Evolutionary conservation across 2,888 invertebrate species (phyloP), one percentile per base, ranked within the genome.

Genomic region (Pterostichus madidus): DNA sequence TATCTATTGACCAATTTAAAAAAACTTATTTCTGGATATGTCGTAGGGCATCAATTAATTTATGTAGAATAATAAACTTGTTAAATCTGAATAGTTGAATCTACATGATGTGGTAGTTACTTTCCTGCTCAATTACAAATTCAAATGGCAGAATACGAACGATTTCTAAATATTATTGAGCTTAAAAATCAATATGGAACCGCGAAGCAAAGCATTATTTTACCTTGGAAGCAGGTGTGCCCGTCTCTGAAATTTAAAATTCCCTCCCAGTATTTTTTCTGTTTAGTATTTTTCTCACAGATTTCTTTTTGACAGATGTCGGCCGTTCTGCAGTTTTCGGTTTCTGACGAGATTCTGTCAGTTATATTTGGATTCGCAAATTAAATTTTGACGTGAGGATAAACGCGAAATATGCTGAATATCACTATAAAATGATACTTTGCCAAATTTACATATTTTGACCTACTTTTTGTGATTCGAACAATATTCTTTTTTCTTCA

Each of bases 321-420:
- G 15, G 53, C 53, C 6, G 15, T 6, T 31, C n/a, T 59, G 59
- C 8, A 61, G n/a, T 32, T 44, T 68, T 13, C 39, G 53, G 53
- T 53, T 39, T n/a, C 32, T 68, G 68, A 39, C 68, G 68, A 68
- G 68, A 31, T 68, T 31, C 68, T 68, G 68, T 68, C 68, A 68
- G 35, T 39, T 59, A 59, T 11, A 59, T 59, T 59, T 31, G 59
- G 59, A 59, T 10, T 59, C 59, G 59, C 59, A 59, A 59, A 59
- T 59, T 59, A 59, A 59, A 59, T 59, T 59, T 31, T 59, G 59
- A 31, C 59, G 31, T 15, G 8, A 13, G 11, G 59, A 59, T 31
- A 59, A 59, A 24, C 31, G 59, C 15, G 8, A 59, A 39, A 39
- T 3, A 39, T 39, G 39, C 39, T 39, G 39, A 39, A 39, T 39